Conservation (phyloP, 2,888 invertebrate species). For the Lottia scabra region DNA sequence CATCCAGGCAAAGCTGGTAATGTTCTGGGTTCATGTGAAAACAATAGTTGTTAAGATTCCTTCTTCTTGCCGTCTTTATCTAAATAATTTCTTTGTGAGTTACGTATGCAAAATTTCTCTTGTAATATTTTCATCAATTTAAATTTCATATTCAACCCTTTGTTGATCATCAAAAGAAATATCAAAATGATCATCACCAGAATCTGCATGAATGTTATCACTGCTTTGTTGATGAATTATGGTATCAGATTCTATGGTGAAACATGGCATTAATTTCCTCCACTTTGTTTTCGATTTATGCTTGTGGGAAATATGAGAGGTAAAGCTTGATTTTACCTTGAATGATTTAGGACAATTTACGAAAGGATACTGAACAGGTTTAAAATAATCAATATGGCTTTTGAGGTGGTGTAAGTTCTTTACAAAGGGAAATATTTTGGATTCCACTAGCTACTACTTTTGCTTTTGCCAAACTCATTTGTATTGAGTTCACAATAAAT, state of each 20-base stretch:
- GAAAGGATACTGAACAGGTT: background rate
- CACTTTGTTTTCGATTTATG: background rate
- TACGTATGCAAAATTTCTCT: constrained; percentile 14
- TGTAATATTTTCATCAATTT: constrained; percentile 10
- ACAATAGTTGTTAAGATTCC: constrained; percentile 9
- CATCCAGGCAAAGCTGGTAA: background rate
- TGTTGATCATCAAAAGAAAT: background rate
- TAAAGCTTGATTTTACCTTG: background rate
- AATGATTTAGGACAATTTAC: background rate
- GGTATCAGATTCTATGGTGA: background rate
- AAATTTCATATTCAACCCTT: background rate
- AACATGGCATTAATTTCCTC: background rate
- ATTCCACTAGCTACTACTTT: too few relatives aligned
- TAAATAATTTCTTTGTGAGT: constrained; percentile 17
- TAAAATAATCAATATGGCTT: background rate
- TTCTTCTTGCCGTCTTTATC: constrained; percentile 11
- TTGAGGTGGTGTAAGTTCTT: background rate
- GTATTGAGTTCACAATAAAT: too few relatives aligned
- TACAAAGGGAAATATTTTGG: background rate
- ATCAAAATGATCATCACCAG: background rate
- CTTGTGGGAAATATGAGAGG: background rate
- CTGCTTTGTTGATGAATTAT: background rate
- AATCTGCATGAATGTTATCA: background rate
- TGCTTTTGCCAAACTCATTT: too few relatives aligned
- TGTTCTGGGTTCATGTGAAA: background rate